phyloP scores from a whole-genome alignment of 2,797 vertebrate genomes.

The Pipistrellus nathusii region DNA sequence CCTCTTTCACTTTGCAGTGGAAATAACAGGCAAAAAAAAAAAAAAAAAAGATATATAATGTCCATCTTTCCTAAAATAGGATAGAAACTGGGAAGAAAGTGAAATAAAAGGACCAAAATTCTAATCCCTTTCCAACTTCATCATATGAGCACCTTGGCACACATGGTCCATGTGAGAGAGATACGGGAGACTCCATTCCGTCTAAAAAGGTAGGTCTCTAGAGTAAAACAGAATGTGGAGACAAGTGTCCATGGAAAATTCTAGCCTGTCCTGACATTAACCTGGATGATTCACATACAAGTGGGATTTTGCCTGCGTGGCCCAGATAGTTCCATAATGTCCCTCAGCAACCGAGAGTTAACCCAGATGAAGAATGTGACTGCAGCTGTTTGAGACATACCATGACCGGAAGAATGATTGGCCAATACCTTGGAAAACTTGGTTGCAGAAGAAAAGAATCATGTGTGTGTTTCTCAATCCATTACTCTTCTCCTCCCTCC shows the following conservation, averaged over 20 bases:
- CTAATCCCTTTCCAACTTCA: background rate
- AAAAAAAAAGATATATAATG: background rate
- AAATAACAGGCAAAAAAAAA: conserved; percentile 20
- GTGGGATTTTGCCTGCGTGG: background rate
- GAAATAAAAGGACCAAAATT: background rate
- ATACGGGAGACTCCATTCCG: background rate
- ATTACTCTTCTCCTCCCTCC: conserved; percentile 42
- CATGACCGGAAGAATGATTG: conserved; percentile 39
- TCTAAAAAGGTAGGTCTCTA: conserved; percentile 23
- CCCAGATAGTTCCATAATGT: background rate
- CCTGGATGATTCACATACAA: conserved; percentile 3
- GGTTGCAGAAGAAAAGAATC: conserved; percentile 58
- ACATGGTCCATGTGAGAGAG: background rate
- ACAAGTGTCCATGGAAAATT: background rate
- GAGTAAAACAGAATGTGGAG: conserved; percentile 34
- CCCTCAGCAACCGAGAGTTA: background rate
- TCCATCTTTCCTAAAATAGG: conserved; percentile 43
- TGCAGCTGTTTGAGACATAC: conserved; percentile 45
- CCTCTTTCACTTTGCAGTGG: background rate
- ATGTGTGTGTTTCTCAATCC: conserved; percentile 23
- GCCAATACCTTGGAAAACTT: conserved; percentile 44
- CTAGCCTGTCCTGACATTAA: conserved; percentile 24
- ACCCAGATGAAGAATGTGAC: conserved; percentile 12
- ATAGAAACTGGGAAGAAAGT: conserved; percentile 13
- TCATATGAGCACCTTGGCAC: background rate